Percentiles rank a stretch among this genome's conserved stretches.
phyloP scores from a whole-genome alignment of 2,888 invertebrate genomes.

The Noctua fimbriata region DNA sequence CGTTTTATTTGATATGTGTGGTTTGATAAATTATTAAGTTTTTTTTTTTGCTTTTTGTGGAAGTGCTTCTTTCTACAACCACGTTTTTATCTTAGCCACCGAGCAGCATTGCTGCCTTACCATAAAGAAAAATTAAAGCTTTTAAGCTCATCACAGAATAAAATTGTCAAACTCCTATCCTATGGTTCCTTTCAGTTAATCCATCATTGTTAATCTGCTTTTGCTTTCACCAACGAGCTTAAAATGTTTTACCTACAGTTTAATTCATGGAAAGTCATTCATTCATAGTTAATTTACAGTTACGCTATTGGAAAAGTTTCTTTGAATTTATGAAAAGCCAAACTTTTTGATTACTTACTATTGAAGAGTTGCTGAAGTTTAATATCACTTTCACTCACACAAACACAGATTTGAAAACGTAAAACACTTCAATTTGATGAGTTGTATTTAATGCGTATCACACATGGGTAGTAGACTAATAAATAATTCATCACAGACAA shows the following conservation, averaged over 20 bases:
- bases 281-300: constrained; percentile 15
- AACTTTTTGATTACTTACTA: constrained; percentile 53
- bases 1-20: no score
- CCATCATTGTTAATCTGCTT: neutral
- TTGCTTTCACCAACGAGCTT: neutral
- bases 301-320: constrained; percentile 17
- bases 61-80: no score
- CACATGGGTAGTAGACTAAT: neutral
- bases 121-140: neutral
- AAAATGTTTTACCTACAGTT: neutral
- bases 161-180: neutral
- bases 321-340: neutral
- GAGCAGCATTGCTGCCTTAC: neutral
- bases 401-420: constrained; percentile 10
- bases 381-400: constrained; percentile 45
- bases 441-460: neutral
- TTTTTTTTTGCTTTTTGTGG: neutral
- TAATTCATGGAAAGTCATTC: constrained; percentile 8
- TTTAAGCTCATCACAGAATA: neutral
- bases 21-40: no score
- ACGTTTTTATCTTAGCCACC: neutral
- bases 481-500: neutral
- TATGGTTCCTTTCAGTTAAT: no score
- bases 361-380: constrained; percentile 34
- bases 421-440: neutral